Evolutionary conservation across 2,797 vertebrate genomes (phyloP), one percentile per base, ranked within the genome.

Genomic region (Amphiprion clarkii): DNA sequence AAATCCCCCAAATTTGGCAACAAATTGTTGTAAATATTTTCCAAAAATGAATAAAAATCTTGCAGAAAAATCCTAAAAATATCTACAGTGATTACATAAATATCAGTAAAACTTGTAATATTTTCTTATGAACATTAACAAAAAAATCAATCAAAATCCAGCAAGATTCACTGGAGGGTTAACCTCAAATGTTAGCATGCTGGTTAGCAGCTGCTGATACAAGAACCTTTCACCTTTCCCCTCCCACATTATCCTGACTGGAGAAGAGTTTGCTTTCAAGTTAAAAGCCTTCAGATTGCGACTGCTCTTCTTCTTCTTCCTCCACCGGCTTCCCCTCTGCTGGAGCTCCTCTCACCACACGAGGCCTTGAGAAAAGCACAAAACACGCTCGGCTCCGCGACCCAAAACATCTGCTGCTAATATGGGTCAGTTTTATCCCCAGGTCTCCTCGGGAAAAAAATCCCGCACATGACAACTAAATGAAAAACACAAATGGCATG

Each of bases 381-480:
- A 54, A 54, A 66, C 71, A 77, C 40, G 9, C 58, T 83, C 58
- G 44, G 14, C 73, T 88, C 67, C n/a, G 5, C 84, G 91, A 90
- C 85, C 87, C 76, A 83, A 86, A 92, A 90, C 92, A 93, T 93
- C 92, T 93, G 92, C 89, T 82, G 89, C 87, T 88, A 85, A 91
- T 90, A 76, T 70, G 81, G 89, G 85, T 89, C 84, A 88, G 67
- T 82, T 84, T 85, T 67, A 80, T 82, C 82, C 69, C 14, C 75
- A 19, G 58, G 48, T 82, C 56, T 66, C 27, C 63, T 19, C 0
- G 19, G 66, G 52, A 13, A 53, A 29, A 40, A 68, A 59, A 60
- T 65, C 3, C 52, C n/a, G 54, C 77, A 63, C 80, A 78, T 83
- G 81, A 90, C 72, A 54, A 71, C 71, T 52, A 51, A 79, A 84